A percentile compares a stretch with the other conserved stretches of the same genome.
phyloP scores from a whole-genome alignment of 92 coral and sea anemone species.

The Porites rus region DNA sequence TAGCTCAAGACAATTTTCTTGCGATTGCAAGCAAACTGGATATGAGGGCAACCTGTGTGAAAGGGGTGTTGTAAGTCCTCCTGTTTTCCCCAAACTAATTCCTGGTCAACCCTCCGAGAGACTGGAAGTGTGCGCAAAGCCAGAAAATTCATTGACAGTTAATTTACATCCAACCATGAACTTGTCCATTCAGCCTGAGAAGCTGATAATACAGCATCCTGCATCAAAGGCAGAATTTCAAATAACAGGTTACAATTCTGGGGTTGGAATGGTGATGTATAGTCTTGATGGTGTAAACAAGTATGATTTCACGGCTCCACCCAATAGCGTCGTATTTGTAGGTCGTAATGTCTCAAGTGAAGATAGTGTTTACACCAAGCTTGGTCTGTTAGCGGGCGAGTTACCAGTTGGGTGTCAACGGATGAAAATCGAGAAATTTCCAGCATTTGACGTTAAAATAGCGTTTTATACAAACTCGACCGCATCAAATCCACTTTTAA shows the following conservation, averaged over 20 bases:
- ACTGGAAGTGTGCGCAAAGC: conserved; percentile 45
- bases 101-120: conserved; percentile 25
- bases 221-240: conserved; percentile 41
- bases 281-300: conserved; percentile 42
- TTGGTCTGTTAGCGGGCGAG: background rate
- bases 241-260: conserved; percentile 45
- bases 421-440: background rate
- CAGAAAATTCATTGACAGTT: conserved; percentile 43
- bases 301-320: conserved; percentile 10
- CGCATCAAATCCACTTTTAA: too few species aligned
- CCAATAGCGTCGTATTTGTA: background rate
- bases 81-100: conserved; percentile 58
- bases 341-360: background rate
- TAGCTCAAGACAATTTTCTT: conserved; percentile 2
- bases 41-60: conserved; percentile 62
- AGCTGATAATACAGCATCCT: conserved; percentile 35
- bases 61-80: conserved; percentile 48
- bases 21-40: conserved; percentile 72
- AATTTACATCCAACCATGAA: conserved; percentile 44
- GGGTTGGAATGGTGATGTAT: conserved; percentile 57
- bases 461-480: too few species aligned
- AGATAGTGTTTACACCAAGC: background rate
- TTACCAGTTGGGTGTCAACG: background rate
- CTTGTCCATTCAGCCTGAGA: conserved; percentile 33
- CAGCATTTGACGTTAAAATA: background rate